These are phyloP conservation scores for Apis florea DNA, from an alignment of 1,140 invertebrate species.

Conservation along the genomic window DNA sequence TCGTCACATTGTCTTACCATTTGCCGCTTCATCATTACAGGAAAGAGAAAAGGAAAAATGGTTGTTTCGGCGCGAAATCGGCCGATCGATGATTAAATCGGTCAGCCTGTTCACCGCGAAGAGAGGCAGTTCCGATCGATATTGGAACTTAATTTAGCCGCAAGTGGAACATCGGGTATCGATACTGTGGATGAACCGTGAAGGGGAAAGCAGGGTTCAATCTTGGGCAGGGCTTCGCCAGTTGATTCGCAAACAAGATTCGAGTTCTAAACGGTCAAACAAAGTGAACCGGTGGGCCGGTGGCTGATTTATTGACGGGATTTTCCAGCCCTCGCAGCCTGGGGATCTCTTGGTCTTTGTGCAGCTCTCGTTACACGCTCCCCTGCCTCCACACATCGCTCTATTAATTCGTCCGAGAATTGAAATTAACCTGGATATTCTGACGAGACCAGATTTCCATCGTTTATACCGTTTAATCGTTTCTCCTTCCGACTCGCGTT, in stretches of 20 bases:
- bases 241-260: slow-evolving; percentile 49
- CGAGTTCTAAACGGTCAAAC: slow-evolving; percentile 35
- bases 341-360: background rate
- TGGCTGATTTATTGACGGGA: slow-evolving; percentile 32
- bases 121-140: background rate
- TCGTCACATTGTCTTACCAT: too few relatives aligned
- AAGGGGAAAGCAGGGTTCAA: slow-evolving; percentile 15
- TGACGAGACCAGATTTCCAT: background rate
- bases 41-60: too few relatives aligned
- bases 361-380: background rate
- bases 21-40: too few relatives aligned
- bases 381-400: background rate
- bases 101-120: too few relatives aligned
- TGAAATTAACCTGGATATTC: slow-evolving; percentile 10
- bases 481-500: too few relatives aligned
- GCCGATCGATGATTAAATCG: too few relatives aligned
- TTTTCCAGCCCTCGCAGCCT: slow-evolving; percentile 6
- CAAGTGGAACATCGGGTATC: slow-evolving; percentile 13
- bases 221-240: slow-evolving; percentile 27
- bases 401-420: slow-evolving; percentile 15
- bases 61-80: too few relatives aligned
- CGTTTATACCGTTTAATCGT: background rate
- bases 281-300: slow-evolving; percentile 30
- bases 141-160: slow-evolving; percentile 10
- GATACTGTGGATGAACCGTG: slow-evolving; percentile 8